Percentiles rank a stretch among this genome's conserved stretches.
Conservation (phyloP, 2,113 vertebrate genomes). For the Microtus ochrogaster region DNA sequence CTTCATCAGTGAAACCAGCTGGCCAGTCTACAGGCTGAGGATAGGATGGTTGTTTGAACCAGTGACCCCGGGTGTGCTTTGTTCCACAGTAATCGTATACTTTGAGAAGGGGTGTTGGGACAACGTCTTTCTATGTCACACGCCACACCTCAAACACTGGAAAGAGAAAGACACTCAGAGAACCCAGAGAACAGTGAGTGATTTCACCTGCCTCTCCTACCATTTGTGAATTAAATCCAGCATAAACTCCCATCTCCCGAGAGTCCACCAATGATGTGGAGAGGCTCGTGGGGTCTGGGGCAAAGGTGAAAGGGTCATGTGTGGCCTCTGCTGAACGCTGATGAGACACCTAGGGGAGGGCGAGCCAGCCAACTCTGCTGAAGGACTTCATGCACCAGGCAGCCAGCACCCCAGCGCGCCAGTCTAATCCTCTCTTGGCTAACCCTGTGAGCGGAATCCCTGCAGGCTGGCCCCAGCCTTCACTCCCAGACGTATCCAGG, state of each 20-base stretch:
- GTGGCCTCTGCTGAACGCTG: neutral
- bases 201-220: neutral
- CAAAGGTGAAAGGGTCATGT: neutral
- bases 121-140: neutral
- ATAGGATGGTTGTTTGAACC: neutral
- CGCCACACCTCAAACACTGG: rapidly evolving
- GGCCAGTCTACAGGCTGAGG: neutral
- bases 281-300: neutral
- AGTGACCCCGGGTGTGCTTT: neutral
- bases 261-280: rapidly evolving
- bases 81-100: neutral
- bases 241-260: neutral
- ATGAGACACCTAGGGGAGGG: neutral
- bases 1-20: neutral
- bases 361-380: rapidly evolving
- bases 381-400: neutral
- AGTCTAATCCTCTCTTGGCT: neutral
- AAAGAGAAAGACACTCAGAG: neutral
- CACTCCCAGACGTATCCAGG: neutral
- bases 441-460: neutral
- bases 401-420: neutral
- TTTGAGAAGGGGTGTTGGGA: neutral
- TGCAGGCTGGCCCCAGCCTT: neutral
- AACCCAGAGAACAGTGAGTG: rapidly evolving
- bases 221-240: neutral